phyloP scores from a whole-genome alignment of 1,140 invertebrate genomes.

The Tenebrio molitor region DNA sequence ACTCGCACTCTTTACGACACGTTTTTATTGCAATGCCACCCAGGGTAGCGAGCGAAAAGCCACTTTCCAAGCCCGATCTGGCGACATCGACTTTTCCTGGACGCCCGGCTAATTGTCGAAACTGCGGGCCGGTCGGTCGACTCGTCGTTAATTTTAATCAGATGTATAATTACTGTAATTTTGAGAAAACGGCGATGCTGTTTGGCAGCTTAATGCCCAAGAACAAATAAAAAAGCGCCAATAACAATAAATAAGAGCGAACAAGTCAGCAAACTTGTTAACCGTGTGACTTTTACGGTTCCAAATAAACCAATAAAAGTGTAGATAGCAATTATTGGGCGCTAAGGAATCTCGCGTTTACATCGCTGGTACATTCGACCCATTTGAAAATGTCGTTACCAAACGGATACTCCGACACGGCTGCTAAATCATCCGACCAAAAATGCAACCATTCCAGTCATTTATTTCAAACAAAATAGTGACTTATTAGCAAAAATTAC shows the following conservation, averaged over 20 bases:
- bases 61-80: no score
- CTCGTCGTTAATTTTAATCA: conserved; percentile 12
- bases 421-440: no score
- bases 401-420: no score
- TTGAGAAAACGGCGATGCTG: conserved; percentile 1
- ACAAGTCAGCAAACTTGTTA: conserved; percentile 33
- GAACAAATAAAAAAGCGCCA: conserved; percentile 15
- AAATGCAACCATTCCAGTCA: no score
- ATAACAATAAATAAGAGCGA: conserved; percentile 33
- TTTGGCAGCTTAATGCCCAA: conserved; percentile 11
- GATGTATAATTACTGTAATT: conserved; percentile 20
- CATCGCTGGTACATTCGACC: conserved; percentile 8
- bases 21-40: conserved; percentile 40
- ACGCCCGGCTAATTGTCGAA: conserved; percentile 10
- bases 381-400: not conserved
- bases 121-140: not conserved
- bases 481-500: no score
- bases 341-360: conserved; percentile 21
- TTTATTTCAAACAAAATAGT: no score
- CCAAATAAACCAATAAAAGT: conserved; percentile 21
- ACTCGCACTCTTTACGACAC: conserved; percentile 51
- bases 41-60: no score
- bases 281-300: conserved; percentile 33
- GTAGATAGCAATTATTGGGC: conserved; percentile 20
- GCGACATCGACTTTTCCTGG: no score